Percentiles rank a stretch among this genome's conserved stretches.
phyloP scores from a whole-genome alignment of 2,888 invertebrate species.

The Capitulum mitella region DNA sequence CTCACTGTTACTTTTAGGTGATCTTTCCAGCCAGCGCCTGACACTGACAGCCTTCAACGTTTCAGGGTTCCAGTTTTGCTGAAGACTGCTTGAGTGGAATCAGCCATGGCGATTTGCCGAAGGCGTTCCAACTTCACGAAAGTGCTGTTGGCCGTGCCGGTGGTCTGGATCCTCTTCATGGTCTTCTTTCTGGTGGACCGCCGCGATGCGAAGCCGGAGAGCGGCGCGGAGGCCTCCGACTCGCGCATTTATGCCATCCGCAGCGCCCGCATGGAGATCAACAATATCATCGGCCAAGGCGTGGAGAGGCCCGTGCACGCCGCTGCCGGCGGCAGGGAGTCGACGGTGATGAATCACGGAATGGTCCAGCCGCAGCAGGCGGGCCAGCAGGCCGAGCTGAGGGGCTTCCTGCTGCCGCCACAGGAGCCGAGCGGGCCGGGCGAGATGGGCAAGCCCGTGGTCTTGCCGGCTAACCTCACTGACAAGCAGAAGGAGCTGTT shows the following conservation, averaged over 20 bases:
- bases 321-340: not conserved
- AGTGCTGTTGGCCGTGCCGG: constrained; percentile 50
- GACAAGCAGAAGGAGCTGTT: constrained; percentile 77
- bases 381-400: constrained; percentile 34
- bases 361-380: too few species aligned
- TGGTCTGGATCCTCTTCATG: constrained; percentile 74
- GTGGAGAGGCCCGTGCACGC: not conserved
- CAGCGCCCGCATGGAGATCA: constrained; percentile 46
- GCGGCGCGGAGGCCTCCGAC: constrained; percentile 47
- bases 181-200: constrained; percentile 46
- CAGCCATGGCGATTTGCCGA: constrained; percentile 44
- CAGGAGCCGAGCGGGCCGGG: constrained; percentile 49
- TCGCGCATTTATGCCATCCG: constrained; percentile 28
- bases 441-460: constrained; percentile 84
- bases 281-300: not conserved
- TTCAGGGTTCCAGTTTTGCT: too few species aligned
- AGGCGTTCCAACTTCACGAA: constrained; percentile 66
- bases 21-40: too few species aligned
- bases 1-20: too few species aligned
- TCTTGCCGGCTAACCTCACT: constrained; percentile 74
- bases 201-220: constrained; percentile 19
- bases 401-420: constrained; percentile 36
- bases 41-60: too few species aligned
- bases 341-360: too few species aligned
- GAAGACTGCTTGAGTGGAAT: too few species aligned